Evolutionary conservation across 1,140 invertebrate species (phyloP).

Genomic region (Heliothis subflexa): DNA sequence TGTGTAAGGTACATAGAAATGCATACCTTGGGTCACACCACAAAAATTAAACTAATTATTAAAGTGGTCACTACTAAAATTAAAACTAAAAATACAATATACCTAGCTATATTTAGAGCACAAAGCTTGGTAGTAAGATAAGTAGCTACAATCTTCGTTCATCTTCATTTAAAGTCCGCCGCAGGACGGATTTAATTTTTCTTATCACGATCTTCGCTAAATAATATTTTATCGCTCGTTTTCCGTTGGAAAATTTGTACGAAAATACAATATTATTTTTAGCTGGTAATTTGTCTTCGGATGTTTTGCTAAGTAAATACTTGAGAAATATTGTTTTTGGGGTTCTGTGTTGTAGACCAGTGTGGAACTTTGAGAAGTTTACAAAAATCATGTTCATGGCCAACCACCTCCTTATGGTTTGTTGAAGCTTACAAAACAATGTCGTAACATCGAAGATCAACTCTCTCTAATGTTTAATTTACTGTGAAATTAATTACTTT

Average conservation of each 20-base stretch:
- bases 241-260: constrained; percentile 30
- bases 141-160: constrained; percentile 8
- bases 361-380: background rate
- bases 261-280: constrained; percentile 30
- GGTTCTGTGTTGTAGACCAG: background rate
- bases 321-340: background rate
- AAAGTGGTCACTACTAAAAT: background rate
- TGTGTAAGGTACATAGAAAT: no score
- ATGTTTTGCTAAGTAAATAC: background rate
- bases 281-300: background rate
- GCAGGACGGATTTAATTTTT: constrained; percentile 39
- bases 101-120: constrained; percentile 13
- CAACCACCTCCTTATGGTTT: no score
- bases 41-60: background rate
- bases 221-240: constrained; percentile 38
- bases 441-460: no score
- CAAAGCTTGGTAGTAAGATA: constrained; percentile 29
- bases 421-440: no score
- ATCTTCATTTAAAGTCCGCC: constrained; percentile 34
- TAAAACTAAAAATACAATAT: constrained; percentile 16
- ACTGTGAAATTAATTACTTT: no score
- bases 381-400: background rate
- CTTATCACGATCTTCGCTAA: constrained; percentile 35
- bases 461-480: no score
- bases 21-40: no score